These are phyloP conservation scores for Neoseiulus cucumeris DNA, from an alignment of 1,140 invertebrate species.

Conservation along the genomic window DNA sequence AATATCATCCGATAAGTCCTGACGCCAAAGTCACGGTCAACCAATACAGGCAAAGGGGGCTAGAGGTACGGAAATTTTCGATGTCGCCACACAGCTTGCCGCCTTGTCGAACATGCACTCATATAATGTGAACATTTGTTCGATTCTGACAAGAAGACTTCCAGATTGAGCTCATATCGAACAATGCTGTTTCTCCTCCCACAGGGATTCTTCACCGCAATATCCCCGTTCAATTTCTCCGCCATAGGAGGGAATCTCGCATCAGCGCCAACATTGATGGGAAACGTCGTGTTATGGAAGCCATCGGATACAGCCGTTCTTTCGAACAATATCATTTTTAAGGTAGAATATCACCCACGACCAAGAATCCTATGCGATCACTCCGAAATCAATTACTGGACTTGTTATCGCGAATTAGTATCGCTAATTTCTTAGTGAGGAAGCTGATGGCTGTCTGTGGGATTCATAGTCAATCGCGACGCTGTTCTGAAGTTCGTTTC, in stretches of 20 bases:
- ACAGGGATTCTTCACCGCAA: slow-evolving; percentile 83
- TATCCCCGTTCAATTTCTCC: slow-evolving; percentile 99
- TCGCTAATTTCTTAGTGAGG: not conserved
- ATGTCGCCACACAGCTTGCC: too few species aligned
- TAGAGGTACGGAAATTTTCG: slow-evolving; percentile 38
- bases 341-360: slow-evolving; percentile 35
- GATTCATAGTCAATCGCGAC: not conserved
- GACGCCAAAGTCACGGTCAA: slow-evolving; percentile 51
- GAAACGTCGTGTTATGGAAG: slow-evolving; percentile 91
- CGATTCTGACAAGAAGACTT: too few species aligned
- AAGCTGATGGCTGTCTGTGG: too few species aligned
- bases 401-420: not conserved
- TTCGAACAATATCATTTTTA: slow-evolving; percentile 84
- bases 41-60: slow-evolving; percentile 63
- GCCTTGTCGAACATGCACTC: too few species aligned
- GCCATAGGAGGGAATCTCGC: slow-evolving; percentile 95
- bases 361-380: not conserved
- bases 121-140: too few species aligned
- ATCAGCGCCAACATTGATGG: slow-evolving; percentile 90
- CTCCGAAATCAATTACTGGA: too few species aligned
- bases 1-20: slow-evolving; percentile 74
- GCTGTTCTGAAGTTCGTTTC: not conserved
- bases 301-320: slow-evolving; percentile 92
- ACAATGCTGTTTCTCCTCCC: slow-evolving; percentile 13
- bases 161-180: too few species aligned